A percentile compares a stretch with the other conserved stretches of the same genome.
phyloP scores from a whole-genome alignment of 2,797 vertebrate genomes.

The Notamacropus eugenii region DNA sequence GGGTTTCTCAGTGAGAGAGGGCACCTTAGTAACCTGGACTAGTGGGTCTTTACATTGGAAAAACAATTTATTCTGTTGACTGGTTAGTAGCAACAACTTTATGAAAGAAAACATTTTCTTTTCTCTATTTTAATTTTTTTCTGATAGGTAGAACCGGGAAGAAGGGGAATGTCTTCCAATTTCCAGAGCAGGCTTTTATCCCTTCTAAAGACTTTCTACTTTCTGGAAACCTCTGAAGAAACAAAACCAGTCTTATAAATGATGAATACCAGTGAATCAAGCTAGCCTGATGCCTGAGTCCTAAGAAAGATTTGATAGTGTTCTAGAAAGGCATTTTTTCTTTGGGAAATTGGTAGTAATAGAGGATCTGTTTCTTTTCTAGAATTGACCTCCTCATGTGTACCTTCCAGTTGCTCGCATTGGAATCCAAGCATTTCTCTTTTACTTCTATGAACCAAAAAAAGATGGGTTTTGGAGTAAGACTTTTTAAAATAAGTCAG shows the following conservation, averaged over 20 bases:
- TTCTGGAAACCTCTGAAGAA: neutral
- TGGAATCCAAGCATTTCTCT: neutral
- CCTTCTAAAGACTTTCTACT: neutral
- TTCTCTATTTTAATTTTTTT: neutral
- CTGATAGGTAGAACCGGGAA: neutral
- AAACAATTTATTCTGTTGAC: neutral
- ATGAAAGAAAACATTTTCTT: neutral
- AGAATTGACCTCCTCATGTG: neutral
- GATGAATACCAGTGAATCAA: neutral
- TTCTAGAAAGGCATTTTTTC: neutral
- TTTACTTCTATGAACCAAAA: slow-evolving; percentile 40
- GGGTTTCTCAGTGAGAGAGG: neutral
- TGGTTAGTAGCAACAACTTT: neutral
- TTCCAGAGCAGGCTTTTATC: neutral
- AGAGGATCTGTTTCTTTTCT: neutral
- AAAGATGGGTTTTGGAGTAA: slow-evolving; percentile 30
- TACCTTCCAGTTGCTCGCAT: neutral
- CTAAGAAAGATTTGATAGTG: neutral
- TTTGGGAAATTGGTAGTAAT: neutral
- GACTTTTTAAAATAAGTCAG: slow-evolving; percentile 5
- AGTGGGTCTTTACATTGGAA: neutral
- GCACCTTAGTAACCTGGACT: neutral
- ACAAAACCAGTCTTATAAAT: neutral
- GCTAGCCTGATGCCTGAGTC: neutral
- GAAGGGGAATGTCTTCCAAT: neutral